These are phyloP conservation scores for Poeciliopsis turrubarensis DNA, from an alignment of 2,113 vertebrate genomes.

Conservation along the genomic window DNA sequence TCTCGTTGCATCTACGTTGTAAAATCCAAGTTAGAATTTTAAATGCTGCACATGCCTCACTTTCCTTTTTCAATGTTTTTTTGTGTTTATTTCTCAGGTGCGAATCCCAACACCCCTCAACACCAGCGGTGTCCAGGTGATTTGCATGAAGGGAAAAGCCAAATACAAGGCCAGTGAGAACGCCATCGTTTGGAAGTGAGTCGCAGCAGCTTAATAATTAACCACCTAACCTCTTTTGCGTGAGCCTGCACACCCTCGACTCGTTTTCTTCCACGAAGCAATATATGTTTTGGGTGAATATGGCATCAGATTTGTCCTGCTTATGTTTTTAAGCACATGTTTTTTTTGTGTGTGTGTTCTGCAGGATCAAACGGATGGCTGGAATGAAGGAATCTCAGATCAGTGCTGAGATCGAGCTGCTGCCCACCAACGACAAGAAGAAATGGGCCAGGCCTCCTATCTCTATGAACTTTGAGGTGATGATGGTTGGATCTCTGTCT, in stretches of 20 bases:
- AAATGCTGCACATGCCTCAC: background rate
- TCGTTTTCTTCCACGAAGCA: background rate
- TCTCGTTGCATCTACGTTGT: background rate
- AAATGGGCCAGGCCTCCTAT: slow-evolving; percentile 99
- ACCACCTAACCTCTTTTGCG: background rate
- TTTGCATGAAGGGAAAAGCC: slow-evolving; percentile 99
- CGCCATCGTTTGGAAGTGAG: slow-evolving; percentile 99
- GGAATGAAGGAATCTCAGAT: slow-evolving; percentile 99
- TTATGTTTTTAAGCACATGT: background rate
- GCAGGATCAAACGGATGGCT: slow-evolving; percentile 98
- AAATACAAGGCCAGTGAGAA: slow-evolving; percentile 99
- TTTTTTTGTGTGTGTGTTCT: slow-evolving; percentile 3
- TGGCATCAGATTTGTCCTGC: background rate
- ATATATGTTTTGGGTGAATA: background rate
- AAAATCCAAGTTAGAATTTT: background rate
- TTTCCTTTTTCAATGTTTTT: background rate
- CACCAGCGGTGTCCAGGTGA: slow-evolving; percentile 98
- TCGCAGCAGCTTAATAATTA: background rate
- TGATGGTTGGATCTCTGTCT: background rate
- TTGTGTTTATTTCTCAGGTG: slow-evolving; percentile 78
- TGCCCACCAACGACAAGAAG: slow-evolving; percentile 99
- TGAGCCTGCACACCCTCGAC: background rate
- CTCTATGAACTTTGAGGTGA: slow-evolving; percentile 99
- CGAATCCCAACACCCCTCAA: slow-evolving; percentile 97
- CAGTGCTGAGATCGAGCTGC: slow-evolving; percentile 97